Evolutionary conservation across 1,140 invertebrate species (phyloP).

Genomic region (Ladona fulva): DNA sequence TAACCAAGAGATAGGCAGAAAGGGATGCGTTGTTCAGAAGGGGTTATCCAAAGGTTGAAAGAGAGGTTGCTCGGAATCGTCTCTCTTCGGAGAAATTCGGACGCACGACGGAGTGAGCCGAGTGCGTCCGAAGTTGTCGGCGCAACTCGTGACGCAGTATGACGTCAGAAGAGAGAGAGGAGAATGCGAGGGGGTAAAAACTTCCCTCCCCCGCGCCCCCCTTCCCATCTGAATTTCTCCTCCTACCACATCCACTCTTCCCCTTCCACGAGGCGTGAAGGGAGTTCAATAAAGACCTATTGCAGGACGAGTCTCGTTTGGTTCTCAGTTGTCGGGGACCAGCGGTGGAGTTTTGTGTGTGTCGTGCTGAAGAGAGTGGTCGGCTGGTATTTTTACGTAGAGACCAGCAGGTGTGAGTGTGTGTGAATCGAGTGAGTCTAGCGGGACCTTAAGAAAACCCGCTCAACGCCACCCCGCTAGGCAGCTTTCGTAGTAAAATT

Average conservation of each 20-base stretch:
- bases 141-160: conserved; percentile 6
- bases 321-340: conserved; percentile 6
- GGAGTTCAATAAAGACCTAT: not conserved
- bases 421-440: too few relatives aligned
- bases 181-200: not conserved
- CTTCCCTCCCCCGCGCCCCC: not conserved
- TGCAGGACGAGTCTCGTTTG: not conserved
- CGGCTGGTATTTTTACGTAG: not conserved
- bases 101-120: not conserved
- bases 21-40: too few relatives aligned
- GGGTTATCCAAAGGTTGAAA: too few relatives aligned
- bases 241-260: not conserved
- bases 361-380: not conserved
- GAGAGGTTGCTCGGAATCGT: too few relatives aligned
- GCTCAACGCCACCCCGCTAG: too few relatives aligned
- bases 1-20: too few relatives aligned
- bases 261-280: not conserved
- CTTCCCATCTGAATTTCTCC: not conserved
- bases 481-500: too few relatives aligned
- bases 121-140: not conserved
- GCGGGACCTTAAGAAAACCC: too few relatives aligned
- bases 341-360: not conserved
- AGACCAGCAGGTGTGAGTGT: too few relatives aligned
- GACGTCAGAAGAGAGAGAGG: not conserved
- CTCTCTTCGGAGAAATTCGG: too few relatives aligned